Percentiles rank a stretch among this genome's conserved stretches.
These are phyloP conservation scores for Campoplex nolae DNA, from an alignment of 2,888 invertebrate species.

Conservation along the genomic window DNA sequence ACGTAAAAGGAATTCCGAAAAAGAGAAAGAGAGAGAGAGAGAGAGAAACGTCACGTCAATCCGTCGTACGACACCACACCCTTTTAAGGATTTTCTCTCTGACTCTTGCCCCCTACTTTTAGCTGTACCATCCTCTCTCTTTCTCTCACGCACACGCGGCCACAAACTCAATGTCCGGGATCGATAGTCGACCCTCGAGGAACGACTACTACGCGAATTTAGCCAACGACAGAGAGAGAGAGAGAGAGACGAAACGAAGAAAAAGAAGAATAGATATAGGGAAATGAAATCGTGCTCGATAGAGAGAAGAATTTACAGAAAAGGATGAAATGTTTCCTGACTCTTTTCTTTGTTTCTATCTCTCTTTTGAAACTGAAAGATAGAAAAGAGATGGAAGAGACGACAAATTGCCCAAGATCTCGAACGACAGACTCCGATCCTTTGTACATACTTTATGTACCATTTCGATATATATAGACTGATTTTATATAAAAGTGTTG, in stretches of 20 bases:
- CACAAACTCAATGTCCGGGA: constrained; percentile 59
- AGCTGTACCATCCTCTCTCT: constrained; percentile 54
- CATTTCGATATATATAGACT: constrained; percentile 1
- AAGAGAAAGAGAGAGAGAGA: constrained; percentile 50
- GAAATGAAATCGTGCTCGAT: constrained; percentile 69
- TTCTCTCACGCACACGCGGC: constrained; percentile 57
- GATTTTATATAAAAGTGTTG: constrained; percentile 19
- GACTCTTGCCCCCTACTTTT: constrained; percentile 52
- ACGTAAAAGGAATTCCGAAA: constrained; percentile 21
- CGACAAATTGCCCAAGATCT: constrained; percentile 75
- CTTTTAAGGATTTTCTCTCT: constrained; percentile 59
- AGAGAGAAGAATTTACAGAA: constrained; percentile 62
- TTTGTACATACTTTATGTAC: constrained; percentile 32
- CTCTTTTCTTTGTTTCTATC: constrained; percentile 19
- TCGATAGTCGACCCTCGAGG: constrained; percentile 75
- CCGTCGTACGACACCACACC: constrained; percentile 71
- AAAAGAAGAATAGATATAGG: constrained; percentile 45
- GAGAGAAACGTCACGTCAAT: constrained; percentile 71
- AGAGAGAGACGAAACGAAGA: constrained; percentile 27
- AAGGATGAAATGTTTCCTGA: constrained; percentile 13
- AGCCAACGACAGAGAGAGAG: constrained; percentile 38
- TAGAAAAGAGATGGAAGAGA: constrained; percentile 70
- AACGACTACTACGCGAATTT: constrained; percentile 52
- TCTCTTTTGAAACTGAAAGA: constrained; percentile 44
- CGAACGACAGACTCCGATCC: constrained; percentile 47